phyloP scores from a whole-genome alignment of 2,888 invertebrate species.

The Polietes domitor region DNA sequence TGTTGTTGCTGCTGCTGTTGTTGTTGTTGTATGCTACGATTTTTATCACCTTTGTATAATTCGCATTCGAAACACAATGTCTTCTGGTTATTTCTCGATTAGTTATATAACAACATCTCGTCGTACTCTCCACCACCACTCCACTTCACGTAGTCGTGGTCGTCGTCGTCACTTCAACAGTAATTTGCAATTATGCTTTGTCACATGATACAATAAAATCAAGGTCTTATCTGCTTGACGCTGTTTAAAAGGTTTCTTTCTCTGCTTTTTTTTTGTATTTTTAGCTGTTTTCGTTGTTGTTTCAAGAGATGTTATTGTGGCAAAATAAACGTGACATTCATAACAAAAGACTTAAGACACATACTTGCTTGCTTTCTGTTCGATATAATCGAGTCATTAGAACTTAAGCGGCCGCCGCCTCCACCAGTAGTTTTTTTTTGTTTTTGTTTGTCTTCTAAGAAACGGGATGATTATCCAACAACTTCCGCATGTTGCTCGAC shows the following conservation, averaged over 20 bases:
- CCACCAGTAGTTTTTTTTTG: not conserved
- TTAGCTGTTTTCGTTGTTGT: not conserved
- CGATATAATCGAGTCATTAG: not conserved
- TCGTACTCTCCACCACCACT: not conserved
- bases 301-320: too few relatives aligned
- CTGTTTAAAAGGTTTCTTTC: not conserved
- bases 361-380: not conserved
- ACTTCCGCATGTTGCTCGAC: not conserved
- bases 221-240: slow-evolving; percentile 44
- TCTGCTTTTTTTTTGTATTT: not conserved
- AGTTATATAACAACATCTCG: slow-evolving; percentile 43
- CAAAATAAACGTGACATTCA: slow-evolving; percentile 45
- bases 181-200: slow-evolving; percentile 43
- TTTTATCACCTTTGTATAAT: slow-evolving; percentile 27
- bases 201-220: slow-evolving; percentile 49
- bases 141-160: not conserved
- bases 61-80: not conserved
- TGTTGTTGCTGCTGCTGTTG: too few relatives aligned
- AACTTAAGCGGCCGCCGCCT: not conserved
- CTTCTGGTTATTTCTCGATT: slow-evolving; percentile 16
- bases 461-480: not conserved
- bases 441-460: not conserved
- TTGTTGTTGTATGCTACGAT: not conserved
- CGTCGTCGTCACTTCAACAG: not conserved
- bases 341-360: slow-evolving; percentile 28